A percentile compares a stretch with the other conserved stretches of the same genome.
These are phyloP conservation scores for Staurois parvus DNA, from an alignment of 2,797 vertebrate species.

Conservation along the genomic window DNA sequence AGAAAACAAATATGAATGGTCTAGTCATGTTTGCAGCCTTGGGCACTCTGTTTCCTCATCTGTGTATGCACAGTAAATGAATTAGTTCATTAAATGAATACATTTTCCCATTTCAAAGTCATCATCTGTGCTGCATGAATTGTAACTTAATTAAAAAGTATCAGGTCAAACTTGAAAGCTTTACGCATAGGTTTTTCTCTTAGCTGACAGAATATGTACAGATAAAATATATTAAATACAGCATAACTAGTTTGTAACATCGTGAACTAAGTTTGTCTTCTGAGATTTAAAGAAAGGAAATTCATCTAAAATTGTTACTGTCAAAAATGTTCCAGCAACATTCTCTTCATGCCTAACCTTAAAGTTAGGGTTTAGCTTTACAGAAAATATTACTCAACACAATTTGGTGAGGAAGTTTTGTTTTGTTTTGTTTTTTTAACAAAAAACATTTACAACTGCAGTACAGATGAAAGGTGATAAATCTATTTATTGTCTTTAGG, in stretches of 20 bases:
- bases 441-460: too few species aligned
- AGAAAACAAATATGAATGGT: not conserved
- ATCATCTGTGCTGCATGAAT: slow-evolving; percentile 10
- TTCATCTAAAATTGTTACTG: too few species aligned
- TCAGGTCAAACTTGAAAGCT: not conserved
- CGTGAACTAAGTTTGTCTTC: not conserved
- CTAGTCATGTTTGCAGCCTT: not conserved
- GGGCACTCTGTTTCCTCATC: slow-evolving; percentile 25
- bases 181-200: not conserved
- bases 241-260: not conserved
- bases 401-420: too few species aligned
- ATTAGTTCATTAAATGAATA: slow-evolving; percentile 40
- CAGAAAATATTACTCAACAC: too few species aligned
- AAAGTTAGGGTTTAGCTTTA: too few species aligned
- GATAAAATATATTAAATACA: not conserved
- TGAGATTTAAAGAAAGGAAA: too few species aligned
- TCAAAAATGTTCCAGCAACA: too few species aligned
- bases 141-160: slow-evolving; percentile 43
- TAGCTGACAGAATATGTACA: not conserved
- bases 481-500: too few species aligned
- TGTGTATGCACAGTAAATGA: slow-evolving; percentile 32
- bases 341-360: too few species aligned
- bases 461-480: too few species aligned
- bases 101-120: slow-evolving; percentile 34
- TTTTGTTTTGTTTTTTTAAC: too few species aligned